Evolutionary conservation across 1,140 invertebrate genomes (phyloP).

Genomic region (Muscidifurax raptorellus): DNA sequence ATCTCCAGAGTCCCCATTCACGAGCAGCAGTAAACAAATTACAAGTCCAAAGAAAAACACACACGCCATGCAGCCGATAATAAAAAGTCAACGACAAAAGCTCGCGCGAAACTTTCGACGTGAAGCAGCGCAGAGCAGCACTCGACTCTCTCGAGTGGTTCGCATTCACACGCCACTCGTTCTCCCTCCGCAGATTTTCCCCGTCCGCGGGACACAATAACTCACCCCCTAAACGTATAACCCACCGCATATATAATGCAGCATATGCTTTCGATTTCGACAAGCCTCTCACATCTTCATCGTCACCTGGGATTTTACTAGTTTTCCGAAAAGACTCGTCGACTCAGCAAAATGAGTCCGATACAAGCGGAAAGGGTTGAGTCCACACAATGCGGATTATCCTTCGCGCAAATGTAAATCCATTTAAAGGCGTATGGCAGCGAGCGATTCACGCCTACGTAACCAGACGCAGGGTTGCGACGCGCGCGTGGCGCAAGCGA

Average conservation of each 20-base stretch:
- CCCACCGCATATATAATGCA: background rate
- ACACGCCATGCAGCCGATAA: background rate
- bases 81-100: background rate
- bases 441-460: conserved; percentile 6
- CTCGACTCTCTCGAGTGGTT: conserved; percentile 1
- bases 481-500: background rate
- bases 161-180: conserved; percentile 4
- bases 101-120: background rate
- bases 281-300: background rate
- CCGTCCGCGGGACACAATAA: background rate
- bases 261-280: background rate
- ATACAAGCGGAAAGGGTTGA: background rate
- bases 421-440: background rate
- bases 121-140: background rate
- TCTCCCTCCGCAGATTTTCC: background rate
- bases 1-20: too few relatives aligned
- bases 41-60: background rate
- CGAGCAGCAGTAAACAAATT: background rate
- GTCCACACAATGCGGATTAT: background rate
- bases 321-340: background rate
- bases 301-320: background rate
- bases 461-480: background rate
- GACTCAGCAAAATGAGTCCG: too few relatives aligned
- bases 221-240: too few relatives aligned
- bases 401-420: conserved; percentile 2